Base-by-base conservation (phyloP, 2,113 vertebrate species). In the Atrichornis clamosus region DNA sequence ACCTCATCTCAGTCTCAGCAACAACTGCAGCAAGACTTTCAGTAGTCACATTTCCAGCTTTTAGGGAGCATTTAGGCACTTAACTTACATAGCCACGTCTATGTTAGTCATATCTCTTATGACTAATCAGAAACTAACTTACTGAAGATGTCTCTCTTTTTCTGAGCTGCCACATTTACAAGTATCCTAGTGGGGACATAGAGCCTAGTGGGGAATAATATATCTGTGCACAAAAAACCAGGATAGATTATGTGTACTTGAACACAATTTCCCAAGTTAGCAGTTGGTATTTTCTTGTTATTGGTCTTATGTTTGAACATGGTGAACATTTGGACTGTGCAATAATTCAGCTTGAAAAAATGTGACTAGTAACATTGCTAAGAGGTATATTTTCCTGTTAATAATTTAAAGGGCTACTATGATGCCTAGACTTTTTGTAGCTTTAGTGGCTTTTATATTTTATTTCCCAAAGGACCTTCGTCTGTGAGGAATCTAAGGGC, bases 11-110 rank as follows among this genome's bases (percentile, higher is more conserved):
- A 60, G 49, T 6, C 28, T 63, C 77, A 69, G 37, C 67, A 60
- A 27, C 35, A 76, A 22, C 10, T 32, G 7, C 28, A 74, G 30
- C 47, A 33, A 7, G 27, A 20, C 1, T 67, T 55, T 55, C 27
- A n/a, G 13, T 19, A 24, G 15, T 3, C 0, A 0, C 8, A 2
- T 55, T 83, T 88, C 21, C 35, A 56, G n/a, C 11, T 67, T 74
- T 52, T 41, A 58, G 27, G 15, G 42, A 90, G 18, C 17, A 47
- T 88, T 70, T 42, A 64, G 26, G 13, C 65, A n/a, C 16, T 17
- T 4, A 41, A 13, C 27, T 53, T 69, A 10, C 14, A 46, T 1
- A 67, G 11, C 2, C 19, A 14, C 39, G 39, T 63, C 89, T 55
- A 50, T 65, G 28, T 50, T 59, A 58, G n/a, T 55, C 10, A 10